phyloP scores from a whole-genome alignment of 2,797 vertebrate genomes.

The Eulemur albifrons region DNA sequence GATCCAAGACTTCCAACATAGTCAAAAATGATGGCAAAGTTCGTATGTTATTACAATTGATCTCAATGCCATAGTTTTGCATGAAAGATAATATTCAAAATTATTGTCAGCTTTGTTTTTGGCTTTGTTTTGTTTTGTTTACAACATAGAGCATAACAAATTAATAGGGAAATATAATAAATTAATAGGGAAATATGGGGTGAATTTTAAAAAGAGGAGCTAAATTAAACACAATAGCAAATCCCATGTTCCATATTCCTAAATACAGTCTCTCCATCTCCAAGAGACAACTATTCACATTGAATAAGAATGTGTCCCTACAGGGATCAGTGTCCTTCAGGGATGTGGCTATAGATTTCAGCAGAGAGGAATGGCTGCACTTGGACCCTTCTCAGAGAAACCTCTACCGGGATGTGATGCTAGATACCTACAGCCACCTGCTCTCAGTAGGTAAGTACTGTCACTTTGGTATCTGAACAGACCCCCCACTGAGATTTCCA shows the following conservation, averaged over 20 bases:
- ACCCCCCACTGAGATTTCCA: not conserved
- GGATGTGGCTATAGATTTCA: constrained; percentile 71
- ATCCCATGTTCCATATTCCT: not conserved
- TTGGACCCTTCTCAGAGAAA: constrained; percentile 60
- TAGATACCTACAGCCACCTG: constrained; percentile 67
- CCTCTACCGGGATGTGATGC: constrained; percentile 68
- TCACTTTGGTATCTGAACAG: not conserved
- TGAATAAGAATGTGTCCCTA: constrained; percentile 50
- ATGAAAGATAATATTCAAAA: not conserved
- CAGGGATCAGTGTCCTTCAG: constrained; percentile 66
- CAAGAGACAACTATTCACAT: not conserved
- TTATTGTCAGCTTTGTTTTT: not conserved
- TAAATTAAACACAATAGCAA: not conserved
- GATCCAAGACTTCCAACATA: not conserved
- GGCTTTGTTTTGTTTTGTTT: no score
- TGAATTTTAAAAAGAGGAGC: not conserved
- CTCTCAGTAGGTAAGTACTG: constrained; percentile 61
- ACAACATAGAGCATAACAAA: no score
- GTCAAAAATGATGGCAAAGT: not conserved
- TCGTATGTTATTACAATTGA: not conserved
- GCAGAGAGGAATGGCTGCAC: constrained; percentile 70
- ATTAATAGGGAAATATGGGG: not conserved
- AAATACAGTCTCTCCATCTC: not conserved
- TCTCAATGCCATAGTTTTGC: not conserved
- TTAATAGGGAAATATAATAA: not conserved